Evolutionary conservation across 2,113 vertebrate species (phyloP), one percentile per base, ranked within the genome.

Genomic region (Xenotilapia flavipinnis): DNA sequence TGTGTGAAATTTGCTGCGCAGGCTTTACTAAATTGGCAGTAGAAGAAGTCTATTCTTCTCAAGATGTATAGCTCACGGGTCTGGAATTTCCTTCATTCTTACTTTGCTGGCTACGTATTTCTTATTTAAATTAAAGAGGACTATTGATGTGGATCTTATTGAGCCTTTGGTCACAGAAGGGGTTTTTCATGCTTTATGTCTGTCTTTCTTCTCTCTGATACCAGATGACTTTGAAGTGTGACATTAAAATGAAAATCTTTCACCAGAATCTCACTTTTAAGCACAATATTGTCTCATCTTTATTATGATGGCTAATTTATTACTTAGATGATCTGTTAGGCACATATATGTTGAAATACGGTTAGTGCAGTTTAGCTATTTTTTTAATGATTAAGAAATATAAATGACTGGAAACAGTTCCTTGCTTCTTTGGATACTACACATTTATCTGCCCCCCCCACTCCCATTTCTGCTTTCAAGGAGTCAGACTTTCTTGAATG

Each of bases 1-100:
- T 89, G 93, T 93, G 92, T 91, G 93, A 94, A 95, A 95, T 95
- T 92, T 94, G 90, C 92, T 91, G 94, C 28, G 92, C 91, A 86
- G 93, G 89, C 92, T 94, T 93, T 92, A 83, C 86, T 88, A 80
- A 91, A 91, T 90, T 90, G 93, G 86, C 85, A 87, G 80, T 56
- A 40, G 87, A 89, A 87, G 87, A 84, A 86, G 85, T 90, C 84
- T 89, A 87, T 95, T 95, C 94, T 95, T 95, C 86, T 93, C 82
- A 70, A 87, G 89, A 93, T 90, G 90, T 94, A 86, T 94, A 88
- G 91, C 95, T 95, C 81, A 92, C 81, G 92, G 94, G 87, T 23
- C 40, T 86, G 55, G 86, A 85, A 89, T 91, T 93, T 87, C 85
- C 77, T 49, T 84, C 80, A 68, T 87, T 92, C 28, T 17, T 87